Percentiles rank a stretch among this genome's conserved stretches.
These are phyloP conservation scores for Ormyrus pomaceus DNA, from an alignment of 2,888 invertebrate genomes.

Conservation along the genomic window DNA sequence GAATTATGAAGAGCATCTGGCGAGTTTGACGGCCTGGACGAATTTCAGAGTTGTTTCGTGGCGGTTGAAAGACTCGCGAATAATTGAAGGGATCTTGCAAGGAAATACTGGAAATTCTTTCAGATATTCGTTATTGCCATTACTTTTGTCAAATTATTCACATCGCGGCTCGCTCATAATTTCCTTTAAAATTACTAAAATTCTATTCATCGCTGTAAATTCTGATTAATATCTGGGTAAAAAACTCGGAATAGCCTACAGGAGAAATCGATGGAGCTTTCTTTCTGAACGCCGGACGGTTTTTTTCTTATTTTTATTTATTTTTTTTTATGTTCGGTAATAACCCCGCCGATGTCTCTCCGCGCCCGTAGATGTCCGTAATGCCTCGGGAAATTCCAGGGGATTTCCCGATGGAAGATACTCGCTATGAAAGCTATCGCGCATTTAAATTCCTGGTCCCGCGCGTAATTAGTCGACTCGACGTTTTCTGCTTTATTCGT, in stretches of 20 bases:
- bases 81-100: too few species aligned
- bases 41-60: too few species aligned
- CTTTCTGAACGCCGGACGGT: neutral
- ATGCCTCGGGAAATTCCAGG: constrained; percentile 45
- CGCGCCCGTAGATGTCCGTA: constrained; percentile 15
- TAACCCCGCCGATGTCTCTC: constrained; percentile 35
- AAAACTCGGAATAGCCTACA: neutral
- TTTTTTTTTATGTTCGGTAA: constrained; percentile 9
- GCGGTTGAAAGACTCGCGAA: too few species aligned
- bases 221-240: neutral
- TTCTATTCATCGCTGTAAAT: neutral
- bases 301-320: neutral
- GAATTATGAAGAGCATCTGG: too few species aligned
- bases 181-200: too few species aligned
- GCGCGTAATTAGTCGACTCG: constrained; percentile 37
- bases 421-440: constrained; percentile 40
- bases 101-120: too few species aligned
- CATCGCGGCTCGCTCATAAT: too few species aligned
- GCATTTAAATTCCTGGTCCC: constrained; percentile 41
- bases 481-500: neutral
- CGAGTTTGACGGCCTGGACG: too few species aligned
- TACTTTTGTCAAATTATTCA: too few species aligned
- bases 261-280: constrained; percentile 25
- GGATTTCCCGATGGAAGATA: constrained; percentile 47
- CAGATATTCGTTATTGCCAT: too few species aligned